Evolutionary conservation across 2,888 invertebrate species (phyloP).

Genomic region (Petrolisthes manimaculis): DNA sequence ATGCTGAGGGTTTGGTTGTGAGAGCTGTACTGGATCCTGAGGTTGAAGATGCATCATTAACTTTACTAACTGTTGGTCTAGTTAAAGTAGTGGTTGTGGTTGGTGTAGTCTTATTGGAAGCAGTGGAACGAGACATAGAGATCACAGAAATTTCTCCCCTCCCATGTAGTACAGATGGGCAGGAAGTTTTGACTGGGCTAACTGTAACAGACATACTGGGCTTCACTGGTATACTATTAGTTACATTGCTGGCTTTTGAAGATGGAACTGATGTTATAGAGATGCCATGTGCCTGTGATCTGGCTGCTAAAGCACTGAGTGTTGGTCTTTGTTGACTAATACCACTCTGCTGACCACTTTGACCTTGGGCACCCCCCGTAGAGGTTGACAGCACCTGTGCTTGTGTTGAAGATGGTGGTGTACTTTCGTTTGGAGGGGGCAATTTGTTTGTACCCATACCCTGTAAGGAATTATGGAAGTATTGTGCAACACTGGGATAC

Average conservation of each 20-base stretch:
- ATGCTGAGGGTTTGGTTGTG: constrained; percentile 3
- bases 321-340: constrained; percentile 5
- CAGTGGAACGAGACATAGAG: constrained; percentile 33
- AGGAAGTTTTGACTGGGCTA: constrained; percentile 38
- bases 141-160: constrained; percentile 44
- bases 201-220: constrained; percentile 51
- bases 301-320: constrained; percentile 25
- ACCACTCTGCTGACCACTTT: background rate
- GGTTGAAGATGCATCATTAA: background rate
- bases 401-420: background rate
- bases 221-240: constrained; percentile 23
- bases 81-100: constrained; percentile 3
- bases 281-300: constrained; percentile 46
- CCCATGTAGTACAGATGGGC: constrained; percentile 32
- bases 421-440: constrained; percentile 35
- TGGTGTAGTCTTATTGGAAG: constrained; percentile 10
- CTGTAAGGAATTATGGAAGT: constrained; percentile 60
- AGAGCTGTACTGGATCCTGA: background rate
- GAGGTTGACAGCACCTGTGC: background rate
- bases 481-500: constrained; percentile 59
- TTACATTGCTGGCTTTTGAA: constrained; percentile 14
- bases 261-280: constrained; percentile 51
- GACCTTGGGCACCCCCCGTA: background rate
- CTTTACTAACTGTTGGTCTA: background rate
- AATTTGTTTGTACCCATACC: constrained; percentile 53